phyloP scores from a whole-genome alignment of 2,888 invertebrate genomes.

The Gnatocerus cornutus region DNA sequence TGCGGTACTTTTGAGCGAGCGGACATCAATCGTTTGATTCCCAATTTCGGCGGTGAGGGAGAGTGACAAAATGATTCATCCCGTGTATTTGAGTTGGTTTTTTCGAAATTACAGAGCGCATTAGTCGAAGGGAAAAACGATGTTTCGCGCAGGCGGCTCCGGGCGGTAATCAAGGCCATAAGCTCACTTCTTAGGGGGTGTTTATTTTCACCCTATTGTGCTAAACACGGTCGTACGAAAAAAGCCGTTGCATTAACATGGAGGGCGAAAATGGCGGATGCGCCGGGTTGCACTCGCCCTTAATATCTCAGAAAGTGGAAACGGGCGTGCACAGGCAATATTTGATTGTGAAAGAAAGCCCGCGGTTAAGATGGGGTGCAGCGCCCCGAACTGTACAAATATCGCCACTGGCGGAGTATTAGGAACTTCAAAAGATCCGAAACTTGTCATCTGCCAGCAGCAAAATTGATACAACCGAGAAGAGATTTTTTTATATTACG shows the following conservation, averaged over 20 bases:
- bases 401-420: constrained; percentile 40
- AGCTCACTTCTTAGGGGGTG: constrained; percentile 55
- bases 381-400: constrained; percentile 45
- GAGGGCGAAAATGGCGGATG: no score
- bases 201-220: constrained; percentile 49
- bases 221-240: constrained; percentile 29
- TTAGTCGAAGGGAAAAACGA: constrained; percentile 57
- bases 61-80: constrained; percentile 62
- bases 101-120: constrained; percentile 56
- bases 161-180: constrained; percentile 56
- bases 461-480: constrained; percentile 38
- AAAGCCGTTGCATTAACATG: neutral
- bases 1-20: constrained; percentile 23
- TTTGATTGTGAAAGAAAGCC: constrained; percentile 52
- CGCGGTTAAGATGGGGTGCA: constrained; percentile 46
- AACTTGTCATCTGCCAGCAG: constrained; percentile 41
- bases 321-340: constrained; percentile 40
- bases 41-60: constrained; percentile 53
- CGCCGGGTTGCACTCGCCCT: constrained; percentile 12
- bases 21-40: constrained; percentile 4
- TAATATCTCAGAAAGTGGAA: constrained; percentile 19
- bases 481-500: constrained; percentile 37
- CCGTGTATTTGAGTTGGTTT: constrained; percentile 55
- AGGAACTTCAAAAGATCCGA: constrained; percentile 45
- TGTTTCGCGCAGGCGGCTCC: constrained; percentile 54